Evolutionary conservation across 2,113 vertebrate genomes (phyloP), one percentile per base, ranked within the genome.

Genomic region (Neoarius graeffei): DNA sequence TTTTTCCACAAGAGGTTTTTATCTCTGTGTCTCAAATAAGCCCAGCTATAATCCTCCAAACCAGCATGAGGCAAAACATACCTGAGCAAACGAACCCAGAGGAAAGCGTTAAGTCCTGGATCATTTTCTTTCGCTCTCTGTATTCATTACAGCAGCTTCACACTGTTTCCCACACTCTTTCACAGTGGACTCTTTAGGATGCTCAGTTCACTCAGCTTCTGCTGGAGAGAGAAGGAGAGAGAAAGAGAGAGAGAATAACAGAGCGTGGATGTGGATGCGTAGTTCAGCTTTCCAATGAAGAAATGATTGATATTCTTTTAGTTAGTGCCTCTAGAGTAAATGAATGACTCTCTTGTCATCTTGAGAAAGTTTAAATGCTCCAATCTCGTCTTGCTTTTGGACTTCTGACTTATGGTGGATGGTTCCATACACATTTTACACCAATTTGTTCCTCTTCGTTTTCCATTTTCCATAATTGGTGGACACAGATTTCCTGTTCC

Each of bases 91-190:
- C 62, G 77, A 86, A 35, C 62, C 42, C 60, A 57, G 76, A 81
- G 76, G 85, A 86, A 48, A 57, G 74, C 48, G 2, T 19, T 85
- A 73, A 85, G 73, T 7, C 83, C 69, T n/a, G 23, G 69, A 57
- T 85, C 83, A 57, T 35, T 57, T 54, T 85, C 83, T 73, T 42
- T 30, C 52, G 23, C 66, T 73, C 66, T 73, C 67, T 73, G 52
- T 67, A 85, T 85, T 85, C 67, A 62, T 85, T 85, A 85, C 67
- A 85, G 52, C 50, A 73, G 67, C 27, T 73, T 85, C 83, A 59
- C 50, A 73, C 83, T 73, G 83, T 84, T 84, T 71, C 66, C 66
- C 54, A 73, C 67, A 85, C 50, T 56, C 82, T 66, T 66, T 67
- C 64, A 52, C 50, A 35, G 30, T 73, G 50, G 64, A 69, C 14